Base-by-base conservation (phyloP, 1,140 invertebrate species). In the Centruroides vittatus region DNA sequence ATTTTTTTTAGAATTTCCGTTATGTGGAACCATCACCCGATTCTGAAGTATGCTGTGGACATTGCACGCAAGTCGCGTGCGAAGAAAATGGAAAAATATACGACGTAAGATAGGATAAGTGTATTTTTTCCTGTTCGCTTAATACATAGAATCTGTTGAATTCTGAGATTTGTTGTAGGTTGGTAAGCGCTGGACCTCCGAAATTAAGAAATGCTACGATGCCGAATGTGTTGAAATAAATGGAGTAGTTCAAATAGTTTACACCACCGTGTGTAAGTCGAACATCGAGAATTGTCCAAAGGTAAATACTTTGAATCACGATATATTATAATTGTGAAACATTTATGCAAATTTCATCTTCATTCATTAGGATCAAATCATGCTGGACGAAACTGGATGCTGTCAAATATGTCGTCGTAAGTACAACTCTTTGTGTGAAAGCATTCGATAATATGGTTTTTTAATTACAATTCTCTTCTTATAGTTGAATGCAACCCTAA, bases 31-130 rank as follows among this genome's bases (percentile, higher is more conserved):
- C 76, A 10, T 66, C 77, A 4, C 66, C 74, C 0, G 68, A 78
- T 11, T 75, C 78, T 35, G 76, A 77, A 62, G 70, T 80, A 23
- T 86, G 84, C 70, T 86, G 84, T 83, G 0, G 69, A 67, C 13
- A 71, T 79, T 49, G 74, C 76, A 63, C 74, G 79, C 35, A 59
- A 9, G 73, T 74, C 3, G 81, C 81, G 6, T 88, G 86, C 67
- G 79, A 79, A 67, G 72, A 82, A 58, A 71, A 76, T 3, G 76
- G 74, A 8, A 72, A 73, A 36, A 67, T 79, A 9, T 79, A 81
- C 64, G 69, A 78, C 66, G 79, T 82, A 65, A 59, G 56, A 61
- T 41, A 13, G 7, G 47, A 49, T 13, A 23, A 35, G 35, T 35
- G 13, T 61, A 23, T 47, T 46, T 34, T 59, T 35, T n/a, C 10